Evolutionary conservation across 2,113 vertebrate species (phyloP).

Genomic region (Ceyx margarethae): DNA sequence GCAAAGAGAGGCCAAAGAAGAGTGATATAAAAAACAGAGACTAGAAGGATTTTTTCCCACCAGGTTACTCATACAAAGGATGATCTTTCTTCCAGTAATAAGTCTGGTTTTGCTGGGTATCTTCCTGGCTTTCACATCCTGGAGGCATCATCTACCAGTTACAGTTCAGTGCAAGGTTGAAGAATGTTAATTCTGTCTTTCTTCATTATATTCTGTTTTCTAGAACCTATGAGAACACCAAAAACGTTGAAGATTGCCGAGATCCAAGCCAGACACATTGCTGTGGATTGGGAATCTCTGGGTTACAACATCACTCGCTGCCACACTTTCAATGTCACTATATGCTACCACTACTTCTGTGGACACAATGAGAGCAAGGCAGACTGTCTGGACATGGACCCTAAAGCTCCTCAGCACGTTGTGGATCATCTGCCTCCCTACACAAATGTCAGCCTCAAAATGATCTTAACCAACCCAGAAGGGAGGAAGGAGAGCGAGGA

Average conservation of each 20-base stretch:
- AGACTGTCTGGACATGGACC: constrained; percentile 97
- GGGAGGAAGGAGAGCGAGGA: constrained; percentile 97
- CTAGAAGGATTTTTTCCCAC: background rate
- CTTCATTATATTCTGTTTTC: constrained; percentile 4
- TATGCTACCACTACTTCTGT: constrained; percentile 94
- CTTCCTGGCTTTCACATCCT: background rate
- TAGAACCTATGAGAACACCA: constrained; percentile 97
- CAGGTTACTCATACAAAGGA: background rate
- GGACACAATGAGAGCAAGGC: constrained; percentile 89
- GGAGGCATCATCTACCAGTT: background rate
- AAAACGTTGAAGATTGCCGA: constrained; percentile 96
- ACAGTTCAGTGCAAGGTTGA: background rate
- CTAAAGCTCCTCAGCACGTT: constrained; percentile 93
- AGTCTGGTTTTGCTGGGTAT: background rate
- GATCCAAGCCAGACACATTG: constrained; percentile 90
- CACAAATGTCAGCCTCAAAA: constrained; percentile 97
- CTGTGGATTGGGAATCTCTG: constrained; percentile 97
- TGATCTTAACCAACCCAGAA: constrained; percentile 98
- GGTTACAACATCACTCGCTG: constrained; percentile 99
- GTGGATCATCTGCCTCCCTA: constrained; percentile 92
- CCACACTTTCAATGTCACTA: constrained; percentile 98
- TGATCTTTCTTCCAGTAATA: background rate
- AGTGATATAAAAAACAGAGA: background rate
- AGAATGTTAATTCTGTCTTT: background rate
- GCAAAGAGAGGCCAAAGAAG: background rate